A percentile compares a stretch with the other conserved stretches of the same genome.
These are phyloP conservation scores for Sardina pilchardus DNA, from an alignment of 2,113 vertebrate genomes.

Conservation along the genomic window DNA sequence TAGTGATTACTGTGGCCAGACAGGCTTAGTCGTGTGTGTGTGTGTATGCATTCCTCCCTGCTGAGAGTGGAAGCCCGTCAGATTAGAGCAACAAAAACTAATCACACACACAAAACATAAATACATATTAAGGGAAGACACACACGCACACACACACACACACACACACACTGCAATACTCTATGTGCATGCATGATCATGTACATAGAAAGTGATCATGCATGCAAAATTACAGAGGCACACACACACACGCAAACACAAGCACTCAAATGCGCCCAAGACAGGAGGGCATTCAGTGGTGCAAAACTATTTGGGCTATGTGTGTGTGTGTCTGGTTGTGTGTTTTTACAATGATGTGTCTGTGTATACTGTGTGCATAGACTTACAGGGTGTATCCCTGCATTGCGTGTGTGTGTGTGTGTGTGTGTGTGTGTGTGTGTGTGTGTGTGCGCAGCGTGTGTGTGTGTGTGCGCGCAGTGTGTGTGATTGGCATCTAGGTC, in stretches of 20 bases:
- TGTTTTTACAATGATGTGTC: background rate
- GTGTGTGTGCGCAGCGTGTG: background rate
- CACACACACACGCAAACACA: constrained; percentile 19
- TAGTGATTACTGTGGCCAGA: background rate
- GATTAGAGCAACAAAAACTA: background rate
- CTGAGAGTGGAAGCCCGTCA: background rate
- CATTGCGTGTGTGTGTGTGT: background rate
- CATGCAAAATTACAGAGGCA: background rate
- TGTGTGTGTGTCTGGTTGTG: background rate
- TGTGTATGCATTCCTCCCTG: background rate
- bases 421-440: background rate
- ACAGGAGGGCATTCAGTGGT: background rate
- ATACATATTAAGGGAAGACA: background rate
- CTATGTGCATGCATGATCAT: no score
- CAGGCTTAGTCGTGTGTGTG: background rate
- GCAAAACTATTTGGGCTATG: background rate
- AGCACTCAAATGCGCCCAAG: background rate
- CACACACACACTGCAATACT: background rate
- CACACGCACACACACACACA: background rate
- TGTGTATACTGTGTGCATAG: background rate
- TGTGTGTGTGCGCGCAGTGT: background rate
- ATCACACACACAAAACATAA: background rate
- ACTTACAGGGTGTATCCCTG: background rate
- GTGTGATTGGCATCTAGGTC: constrained; percentile 8
- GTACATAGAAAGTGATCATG: no score